Conservation (phyloP, 2,888 invertebrate genomes). For the Protophormia terraenovae region DNA sequence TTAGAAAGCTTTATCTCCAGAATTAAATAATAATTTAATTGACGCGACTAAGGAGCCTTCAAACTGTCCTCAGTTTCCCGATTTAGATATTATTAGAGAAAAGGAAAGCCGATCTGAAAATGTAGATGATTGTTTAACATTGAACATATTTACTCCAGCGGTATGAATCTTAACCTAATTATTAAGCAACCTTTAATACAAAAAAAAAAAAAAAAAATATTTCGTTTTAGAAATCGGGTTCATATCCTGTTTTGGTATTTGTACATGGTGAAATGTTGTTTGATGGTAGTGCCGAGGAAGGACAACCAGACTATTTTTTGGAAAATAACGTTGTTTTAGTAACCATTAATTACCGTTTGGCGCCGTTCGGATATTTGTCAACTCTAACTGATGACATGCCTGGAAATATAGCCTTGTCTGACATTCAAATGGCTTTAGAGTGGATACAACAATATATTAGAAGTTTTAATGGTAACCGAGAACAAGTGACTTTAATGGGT, state of each 20-base stretch:
- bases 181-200: background rate
- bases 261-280: slow-evolving; percentile 82
- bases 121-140: slow-evolving; percentile 78
- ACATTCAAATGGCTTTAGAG: slow-evolving; percentile 82
- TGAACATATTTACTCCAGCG: slow-evolving; percentile 77
- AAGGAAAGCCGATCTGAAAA: slow-evolving; percentile 74
- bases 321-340: slow-evolving; percentile 82
- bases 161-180: slow-evolving; percentile 62
- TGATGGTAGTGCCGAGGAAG: slow-evolving; percentile 79
- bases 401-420: slow-evolving; percentile 83
- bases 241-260: slow-evolving; percentile 81
- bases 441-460: slow-evolving; percentile 82
- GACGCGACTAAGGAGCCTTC: slow-evolving; percentile 74
- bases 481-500: slow-evolving; percentile 82
- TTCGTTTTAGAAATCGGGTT: slow-evolving; percentile 66
- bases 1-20: slow-evolving; percentile 66
- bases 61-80: slow-evolving; percentile 78
- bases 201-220: background rate
- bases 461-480: slow-evolving; percentile 82
- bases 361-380: slow-evolving; percentile 83
- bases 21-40: slow-evolving; percentile 64
- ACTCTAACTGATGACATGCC: slow-evolving; percentile 82
- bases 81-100: slow-evolving; percentile 71
- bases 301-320: slow-evolving; percentile 80
- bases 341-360: slow-evolving; percentile 82